Conservation (phyloP, 2,888 invertebrate species). For the Zele albiditarsus region DNA sequence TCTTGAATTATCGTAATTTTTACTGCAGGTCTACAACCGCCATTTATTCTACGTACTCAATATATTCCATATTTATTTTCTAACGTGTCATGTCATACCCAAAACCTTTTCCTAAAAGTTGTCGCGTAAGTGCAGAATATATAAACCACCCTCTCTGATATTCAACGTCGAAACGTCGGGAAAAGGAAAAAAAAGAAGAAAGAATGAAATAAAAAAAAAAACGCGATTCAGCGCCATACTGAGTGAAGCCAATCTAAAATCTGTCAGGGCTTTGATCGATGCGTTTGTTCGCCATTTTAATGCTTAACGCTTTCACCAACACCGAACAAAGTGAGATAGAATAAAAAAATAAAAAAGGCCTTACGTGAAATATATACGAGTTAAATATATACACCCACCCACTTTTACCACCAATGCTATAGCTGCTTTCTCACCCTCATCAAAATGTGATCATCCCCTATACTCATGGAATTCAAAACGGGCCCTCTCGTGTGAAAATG, state of each 20-base stretch:
- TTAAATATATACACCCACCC: constrained; percentile 19
- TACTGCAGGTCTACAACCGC: no score
- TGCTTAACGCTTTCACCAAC: constrained; percentile 64
- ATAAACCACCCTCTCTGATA: constrained; percentile 11
- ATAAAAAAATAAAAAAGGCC: constrained; percentile 6
- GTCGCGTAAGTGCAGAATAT: constrained; percentile 4
- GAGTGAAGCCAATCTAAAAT: constrained; percentile 67
- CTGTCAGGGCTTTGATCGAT: constrained; percentile 72
- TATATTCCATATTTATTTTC: background rate
- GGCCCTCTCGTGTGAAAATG: constrained; percentile 50
- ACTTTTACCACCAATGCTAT: constrained; percentile 61
- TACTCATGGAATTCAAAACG: constrained; percentile 66
- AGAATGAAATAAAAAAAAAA: constrained; percentile 37
- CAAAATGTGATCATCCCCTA: constrained; percentile 65
- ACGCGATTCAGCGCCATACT: constrained; percentile 46
- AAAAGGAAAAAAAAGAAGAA: constrained; percentile 1
- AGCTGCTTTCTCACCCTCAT: constrained; percentile 63
- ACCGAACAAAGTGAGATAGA: constrained; percentile 20
- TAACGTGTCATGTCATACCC: background rate
- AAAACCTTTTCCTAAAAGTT: background rate
- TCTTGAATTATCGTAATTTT: no score
- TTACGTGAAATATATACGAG: constrained; percentile 26
- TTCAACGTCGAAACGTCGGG: constrained; percentile 7
- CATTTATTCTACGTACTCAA: no score
- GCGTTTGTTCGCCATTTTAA: constrained; percentile 68